These are phyloP conservation scores for Drosophila malerkotliana DNA, from an alignment of 1,140 invertebrate genomes.

Conservation along the genomic window DNA sequence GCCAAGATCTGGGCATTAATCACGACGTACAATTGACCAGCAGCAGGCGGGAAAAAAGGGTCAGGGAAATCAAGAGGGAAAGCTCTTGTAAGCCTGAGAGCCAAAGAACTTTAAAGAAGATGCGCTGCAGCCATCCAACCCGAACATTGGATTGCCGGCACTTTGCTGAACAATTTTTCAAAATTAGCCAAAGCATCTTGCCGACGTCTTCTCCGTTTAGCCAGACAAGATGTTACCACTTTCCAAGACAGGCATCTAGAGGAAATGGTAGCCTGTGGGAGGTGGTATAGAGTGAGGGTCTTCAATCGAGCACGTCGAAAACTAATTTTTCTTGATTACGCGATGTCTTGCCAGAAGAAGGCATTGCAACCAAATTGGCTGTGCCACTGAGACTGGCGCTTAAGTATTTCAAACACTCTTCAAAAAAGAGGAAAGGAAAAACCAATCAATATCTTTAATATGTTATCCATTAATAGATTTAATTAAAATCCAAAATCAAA, in stretches of 20 bases:
- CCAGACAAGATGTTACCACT: conserved; percentile 39
- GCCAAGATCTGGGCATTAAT: conserved; percentile 74
- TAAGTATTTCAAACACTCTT: conserved; percentile 23
- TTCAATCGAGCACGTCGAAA: conserved; percentile 81
- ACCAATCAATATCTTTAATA: too few relatives aligned
- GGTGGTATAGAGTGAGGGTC: conserved; percentile 22
- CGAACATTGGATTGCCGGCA: conserved; percentile 44
- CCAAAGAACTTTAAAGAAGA: conserved; percentile 55
- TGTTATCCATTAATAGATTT: too few relatives aligned
- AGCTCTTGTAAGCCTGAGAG: conserved; percentile 21
- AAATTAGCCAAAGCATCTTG: conserved; percentile 69
- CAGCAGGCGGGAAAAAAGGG: not conserved
- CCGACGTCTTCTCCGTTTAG: conserved; percentile 39
- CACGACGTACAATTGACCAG: conserved; percentile 65
- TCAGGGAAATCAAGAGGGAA: conserved; percentile 19
- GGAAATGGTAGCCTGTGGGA: not conserved
- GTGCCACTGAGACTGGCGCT: conserved; percentile 49
- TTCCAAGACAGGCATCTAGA: not conserved
- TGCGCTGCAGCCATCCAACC: conserved; percentile 27
- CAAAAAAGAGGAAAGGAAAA: not conserved
- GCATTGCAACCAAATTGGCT: conserved; percentile 67
- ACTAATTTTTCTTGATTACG: conserved; percentile 83
- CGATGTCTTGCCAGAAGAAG: conserved; percentile 23
- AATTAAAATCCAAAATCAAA: not conserved
- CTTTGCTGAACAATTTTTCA: conserved; percentile 78